phyloP scores from a whole-genome alignment of 2,113 vertebrate genomes.

The Morone saxatilis region DNA sequence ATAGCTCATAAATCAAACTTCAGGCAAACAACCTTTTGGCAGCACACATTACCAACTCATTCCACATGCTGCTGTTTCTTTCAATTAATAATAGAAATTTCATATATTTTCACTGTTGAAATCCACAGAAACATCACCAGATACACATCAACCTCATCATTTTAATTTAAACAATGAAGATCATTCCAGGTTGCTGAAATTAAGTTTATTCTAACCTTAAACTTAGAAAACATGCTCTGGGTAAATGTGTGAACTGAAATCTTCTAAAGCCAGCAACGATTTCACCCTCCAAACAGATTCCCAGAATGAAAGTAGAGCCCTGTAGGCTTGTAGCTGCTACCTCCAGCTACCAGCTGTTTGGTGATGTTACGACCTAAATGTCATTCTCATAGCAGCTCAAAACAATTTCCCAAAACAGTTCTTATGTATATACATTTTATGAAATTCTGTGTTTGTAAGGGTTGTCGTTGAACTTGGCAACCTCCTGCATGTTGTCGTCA shows the following conservation, averaged over 20 bases:
- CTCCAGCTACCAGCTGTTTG: constrained; percentile 17
- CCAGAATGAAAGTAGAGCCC: constrained; percentile 16
- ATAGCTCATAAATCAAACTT: neutral
- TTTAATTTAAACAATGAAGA: neutral
- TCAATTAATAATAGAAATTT: neutral
- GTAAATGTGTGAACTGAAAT: constrained; percentile 7
- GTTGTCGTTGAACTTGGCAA: constrained; percentile 41
- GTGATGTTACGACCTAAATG: neutral
- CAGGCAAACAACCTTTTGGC: neutral
- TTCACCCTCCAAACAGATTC: constrained; percentile 15
- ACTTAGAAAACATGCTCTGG: neutral
- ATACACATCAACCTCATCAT: neutral
- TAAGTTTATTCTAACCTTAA: neutral
- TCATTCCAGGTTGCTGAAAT: neutral
- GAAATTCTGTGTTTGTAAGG: constrained; percentile 19
- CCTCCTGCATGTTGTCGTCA: constrained; percentile 23
- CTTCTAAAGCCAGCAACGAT: neutral
- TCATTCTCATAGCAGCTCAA: constrained; percentile 15
- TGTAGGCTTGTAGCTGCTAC: neutral
- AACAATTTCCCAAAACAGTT: constrained; percentile 23
- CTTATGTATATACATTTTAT: constrained; percentile 9
- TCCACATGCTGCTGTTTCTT: neutral
- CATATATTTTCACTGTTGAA: neutral
- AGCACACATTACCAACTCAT: neutral
- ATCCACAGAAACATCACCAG: neutral